phyloP scores from a whole-genome alignment of 2,797 vertebrate species.

The Okamejei kenojei region DNA sequence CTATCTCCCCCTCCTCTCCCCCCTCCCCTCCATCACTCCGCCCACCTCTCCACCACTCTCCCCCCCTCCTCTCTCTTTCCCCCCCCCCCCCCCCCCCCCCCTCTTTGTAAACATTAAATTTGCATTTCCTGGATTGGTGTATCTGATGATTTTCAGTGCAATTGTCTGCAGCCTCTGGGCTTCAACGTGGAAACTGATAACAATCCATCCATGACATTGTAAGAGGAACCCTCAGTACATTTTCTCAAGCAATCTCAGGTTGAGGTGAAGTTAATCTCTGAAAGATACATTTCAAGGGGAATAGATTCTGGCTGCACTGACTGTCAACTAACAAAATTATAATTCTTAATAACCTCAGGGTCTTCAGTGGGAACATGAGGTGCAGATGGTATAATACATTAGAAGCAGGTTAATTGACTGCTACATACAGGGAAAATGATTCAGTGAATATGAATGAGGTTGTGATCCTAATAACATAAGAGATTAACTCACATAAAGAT shows the following conservation, averaged over 20 bases:
- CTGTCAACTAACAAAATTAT: background rate
- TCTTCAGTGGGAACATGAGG: background rate
- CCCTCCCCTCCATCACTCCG: too few species aligned
- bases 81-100: too few species aligned
- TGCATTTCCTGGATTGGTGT: background rate
- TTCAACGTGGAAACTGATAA: background rate
- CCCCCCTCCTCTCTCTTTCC: too few species aligned
- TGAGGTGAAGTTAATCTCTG: background rate
- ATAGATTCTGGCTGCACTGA: constrained; percentile 24
- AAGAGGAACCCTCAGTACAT: background rate
- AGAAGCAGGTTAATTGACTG: background rate
- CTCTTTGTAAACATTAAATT: background rate
- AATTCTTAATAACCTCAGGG: constrained; percentile 19
- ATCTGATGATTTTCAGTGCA: background rate
- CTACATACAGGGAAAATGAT: background rate
- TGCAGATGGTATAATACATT: background rate
- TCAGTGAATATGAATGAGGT: constrained; percentile 26
- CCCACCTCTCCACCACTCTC: too few species aligned
- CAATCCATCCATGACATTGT: background rate
- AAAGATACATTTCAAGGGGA: background rate
- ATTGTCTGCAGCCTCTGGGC: background rate
- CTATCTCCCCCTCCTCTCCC: too few species aligned
- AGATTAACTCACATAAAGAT: background rate
- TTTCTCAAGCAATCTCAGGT: background rate
- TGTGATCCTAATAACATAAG: background rate